Percentiles rank a stretch among this genome's conserved stretches.
Conservation (phyloP, 2,797 vertebrate species). For the Neomorphus geoffroyi region DNA sequence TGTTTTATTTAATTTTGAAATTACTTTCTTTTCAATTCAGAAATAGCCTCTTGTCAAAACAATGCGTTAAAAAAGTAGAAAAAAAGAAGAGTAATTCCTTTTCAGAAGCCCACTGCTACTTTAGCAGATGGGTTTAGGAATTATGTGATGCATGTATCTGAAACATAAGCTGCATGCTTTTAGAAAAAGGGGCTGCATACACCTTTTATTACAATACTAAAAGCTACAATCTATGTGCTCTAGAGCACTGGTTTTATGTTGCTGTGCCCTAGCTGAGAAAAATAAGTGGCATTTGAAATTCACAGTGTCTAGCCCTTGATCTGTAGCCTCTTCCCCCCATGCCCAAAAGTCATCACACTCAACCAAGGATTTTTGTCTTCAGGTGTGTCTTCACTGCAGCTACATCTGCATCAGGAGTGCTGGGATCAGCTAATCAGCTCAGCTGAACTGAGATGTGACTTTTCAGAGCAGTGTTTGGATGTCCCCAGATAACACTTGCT, state of each 20-base stretch:
- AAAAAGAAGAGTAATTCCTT: not conserved
- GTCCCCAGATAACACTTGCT: not conserved
- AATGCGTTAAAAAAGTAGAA: not conserved
- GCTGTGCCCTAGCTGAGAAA: not conserved
- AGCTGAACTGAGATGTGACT: not conserved
- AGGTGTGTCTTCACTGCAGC: not conserved
- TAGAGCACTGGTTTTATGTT: not conserved
- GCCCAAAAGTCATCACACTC: not conserved
- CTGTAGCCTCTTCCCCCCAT: not conserved
- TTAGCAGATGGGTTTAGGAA: not conserved
- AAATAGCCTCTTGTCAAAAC: not conserved
- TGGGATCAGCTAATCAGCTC: not conserved
- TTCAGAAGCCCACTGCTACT: not conserved
- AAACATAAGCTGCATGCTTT: not conserved
- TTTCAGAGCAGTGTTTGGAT: not conserved
- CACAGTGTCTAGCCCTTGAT: not conserved
- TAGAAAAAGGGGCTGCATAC: not conserved
- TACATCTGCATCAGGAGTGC: not conserved
- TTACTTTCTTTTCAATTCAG: not conserved
- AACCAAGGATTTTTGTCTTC: not conserved
- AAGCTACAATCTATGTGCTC: not conserved
- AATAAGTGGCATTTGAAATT: not conserved
- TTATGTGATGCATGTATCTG: not conserved
- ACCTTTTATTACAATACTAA: not conserved
- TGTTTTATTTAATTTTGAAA: conserved; percentile 24